Evolutionary conservation across 2,113 vertebrate species (phyloP), one percentile per base, ranked within the genome.

Genomic region (Montifringilla adamsi): DNA sequence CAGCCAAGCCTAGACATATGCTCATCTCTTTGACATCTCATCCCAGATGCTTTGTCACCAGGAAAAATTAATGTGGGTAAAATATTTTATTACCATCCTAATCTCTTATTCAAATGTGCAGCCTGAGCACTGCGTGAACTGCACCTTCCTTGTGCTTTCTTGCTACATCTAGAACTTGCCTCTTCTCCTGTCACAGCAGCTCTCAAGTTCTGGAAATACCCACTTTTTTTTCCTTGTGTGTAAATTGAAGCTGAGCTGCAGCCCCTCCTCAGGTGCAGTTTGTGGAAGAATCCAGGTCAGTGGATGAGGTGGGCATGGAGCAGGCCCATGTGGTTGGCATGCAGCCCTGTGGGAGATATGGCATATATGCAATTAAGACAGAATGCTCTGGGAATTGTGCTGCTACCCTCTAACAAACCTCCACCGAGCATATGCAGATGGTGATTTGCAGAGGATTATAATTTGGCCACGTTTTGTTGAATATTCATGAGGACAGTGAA

Each of bases 401-500:
- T 94, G 93, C 94, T 95, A 88, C 75, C 90, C 87, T 96, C 87
- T 86, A 77, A 94, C 95, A 96, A 94, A 94, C 87, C 93, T 96
- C 92, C 81, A 92, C 93, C 33, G 72, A 96, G 87, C 94, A 94
- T 90, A 95, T 69, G 96, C 95, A 97, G 96, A 96, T 95, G 94
- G 94, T 96, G 95, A 96, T 97, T 95, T 97, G 95, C 94, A 96
- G 96, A 97, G 94, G 93, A 94, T 96, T 95, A 83, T 89, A 79
- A 95, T 97, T 97, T 94, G 91, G 93, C 95, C 95, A 96, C 91
- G 10, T 97, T 97, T 96, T 95, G 92, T 94, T 97, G 95, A 93
- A 96, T 97, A 96, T 97, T 97, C 95, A 96, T 97, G 93, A 97
- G 72, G 90, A 95, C 90, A 94, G 47, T 97, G 94, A 96, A 97